These are phyloP conservation scores for Caenorhabditis imperialis DNA, from an alignment of 2,888 invertebrate species.

Conservation along the genomic window DNA sequence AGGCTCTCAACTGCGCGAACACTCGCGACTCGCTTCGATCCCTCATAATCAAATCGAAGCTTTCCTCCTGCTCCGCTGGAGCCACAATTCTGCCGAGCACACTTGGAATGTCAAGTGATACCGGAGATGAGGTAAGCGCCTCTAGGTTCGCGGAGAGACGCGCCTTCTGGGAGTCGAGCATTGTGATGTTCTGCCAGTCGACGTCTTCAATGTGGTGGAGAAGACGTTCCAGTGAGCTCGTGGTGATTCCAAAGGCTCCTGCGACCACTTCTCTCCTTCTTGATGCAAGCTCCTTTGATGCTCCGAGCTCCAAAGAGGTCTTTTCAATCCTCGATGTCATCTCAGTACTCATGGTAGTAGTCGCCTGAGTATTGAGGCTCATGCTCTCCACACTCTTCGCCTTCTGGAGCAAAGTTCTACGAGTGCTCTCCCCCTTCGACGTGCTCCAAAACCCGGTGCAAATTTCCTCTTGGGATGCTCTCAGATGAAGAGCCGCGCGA, in stretches of 20 bases:
- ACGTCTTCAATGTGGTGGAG: conserved; percentile 31
- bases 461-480: conserved; percentile 49
- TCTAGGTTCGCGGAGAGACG: conserved; percentile 23
- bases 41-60: conserved; percentile 41
- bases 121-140: conserved; percentile 25
- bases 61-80: conserved; percentile 45
- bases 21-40: conserved; percentile 36
- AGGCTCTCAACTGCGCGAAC: conserved; percentile 38
- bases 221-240: conserved; percentile 40
- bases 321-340: conserved; percentile 12
- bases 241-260: conserved; percentile 42
- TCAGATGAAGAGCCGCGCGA: conserved; percentile 26
- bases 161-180: conserved; percentile 33
- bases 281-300: conserved; percentile 23
- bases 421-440: conserved; percentile 33
- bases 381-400: conserved; percentile 43
- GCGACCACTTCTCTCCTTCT: conserved; percentile 41
- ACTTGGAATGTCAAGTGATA: conserved; percentile 33
- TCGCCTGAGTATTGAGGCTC: conserved; percentile 26
- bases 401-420: conserved; percentile 47
- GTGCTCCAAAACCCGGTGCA: conserved; percentile 60
- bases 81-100: conserved; percentile 43
- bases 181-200: conserved; percentile 45
- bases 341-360: conserved; percentile 14
- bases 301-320: background rate